phyloP scores from a whole-genome alignment of 2,113 vertebrate species.

The Menidia beryllina region DNA sequence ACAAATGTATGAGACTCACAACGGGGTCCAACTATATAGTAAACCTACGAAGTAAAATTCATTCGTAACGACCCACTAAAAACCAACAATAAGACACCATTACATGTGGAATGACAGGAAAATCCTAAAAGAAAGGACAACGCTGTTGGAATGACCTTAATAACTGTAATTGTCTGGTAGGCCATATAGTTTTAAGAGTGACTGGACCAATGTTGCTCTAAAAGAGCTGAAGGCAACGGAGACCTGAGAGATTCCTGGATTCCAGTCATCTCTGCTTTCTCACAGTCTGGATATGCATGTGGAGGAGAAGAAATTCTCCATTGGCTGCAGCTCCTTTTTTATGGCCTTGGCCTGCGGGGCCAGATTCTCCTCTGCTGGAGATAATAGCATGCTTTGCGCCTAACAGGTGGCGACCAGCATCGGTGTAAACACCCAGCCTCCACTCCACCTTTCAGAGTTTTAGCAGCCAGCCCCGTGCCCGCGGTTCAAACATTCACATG shows the following conservation, averaged over 20 bases:
- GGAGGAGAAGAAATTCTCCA: constrained; percentile 65
- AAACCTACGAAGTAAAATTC: constrained; percentile 22
- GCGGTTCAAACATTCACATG: constrained; percentile 40
- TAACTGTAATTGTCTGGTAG: constrained; percentile 69
- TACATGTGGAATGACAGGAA: constrained; percentile 26
- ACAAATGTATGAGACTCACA: constrained; percentile 27
- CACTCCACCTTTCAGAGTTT: constrained; percentile 42
- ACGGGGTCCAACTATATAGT: constrained; percentile 1
- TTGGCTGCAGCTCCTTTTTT: constrained; percentile 71
- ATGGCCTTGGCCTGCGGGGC: constrained; percentile 77
- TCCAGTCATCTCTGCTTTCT: constrained; percentile 51
- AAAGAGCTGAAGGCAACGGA: constrained; percentile 65
- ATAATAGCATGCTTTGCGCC: constrained; percentile 80
- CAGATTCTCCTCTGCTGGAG: constrained; percentile 78
- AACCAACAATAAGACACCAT: constrained; percentile 33
- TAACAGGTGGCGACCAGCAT: constrained; percentile 81
- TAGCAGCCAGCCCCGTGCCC: constrained; percentile 13
- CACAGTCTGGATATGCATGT: constrained; percentile 50
- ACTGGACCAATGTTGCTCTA: constrained; percentile 41
- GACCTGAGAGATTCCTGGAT: constrained; percentile 63
- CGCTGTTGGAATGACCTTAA: constrained; percentile 66
- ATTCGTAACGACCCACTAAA: constrained; percentile 17
- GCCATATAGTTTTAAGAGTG: constrained; percentile 70
- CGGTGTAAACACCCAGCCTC: constrained; percentile 70
- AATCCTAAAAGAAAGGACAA: constrained; percentile 40